Conservation (phyloP, 37 sponge, comb jelly and placozoan genomes). For the Cliona cf. orientalis region DNA sequence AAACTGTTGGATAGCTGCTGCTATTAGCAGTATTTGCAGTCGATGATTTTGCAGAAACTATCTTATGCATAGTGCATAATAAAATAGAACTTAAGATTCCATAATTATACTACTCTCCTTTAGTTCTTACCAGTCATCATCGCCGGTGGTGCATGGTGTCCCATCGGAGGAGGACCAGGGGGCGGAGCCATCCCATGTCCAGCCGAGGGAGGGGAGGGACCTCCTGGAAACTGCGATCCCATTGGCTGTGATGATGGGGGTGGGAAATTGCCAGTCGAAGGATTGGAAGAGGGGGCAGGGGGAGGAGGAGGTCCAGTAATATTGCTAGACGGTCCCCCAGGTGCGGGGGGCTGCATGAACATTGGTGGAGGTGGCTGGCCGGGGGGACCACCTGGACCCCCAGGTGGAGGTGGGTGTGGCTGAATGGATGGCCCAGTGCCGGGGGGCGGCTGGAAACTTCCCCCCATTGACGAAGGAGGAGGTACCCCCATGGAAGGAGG, state of each 20-base stretch:
- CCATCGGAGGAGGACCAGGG: too few relatives aligned
- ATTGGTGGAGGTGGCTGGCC: too few relatives aligned
- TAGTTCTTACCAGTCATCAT: too few relatives aligned
- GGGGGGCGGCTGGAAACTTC: neutral
- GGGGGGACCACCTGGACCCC: neutral
- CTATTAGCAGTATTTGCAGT: too few relatives aligned
- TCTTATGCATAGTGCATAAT: too few relatives aligned
- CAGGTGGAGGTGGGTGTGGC: neutral
- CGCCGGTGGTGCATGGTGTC: too few relatives aligned
- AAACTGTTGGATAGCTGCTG: too few relatives aligned
- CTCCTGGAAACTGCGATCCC: neutral
- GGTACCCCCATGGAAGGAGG: neutral
- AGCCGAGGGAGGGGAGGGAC: neutral
- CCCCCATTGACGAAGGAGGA: neutral
- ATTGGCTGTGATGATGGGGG: constrained; percentile 2
- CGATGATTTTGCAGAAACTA: too few relatives aligned
- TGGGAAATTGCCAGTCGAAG: constrained; percentile 3
- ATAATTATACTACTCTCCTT: too few relatives aligned
- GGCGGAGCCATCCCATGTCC: neutral
- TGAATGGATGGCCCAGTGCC: neutral
- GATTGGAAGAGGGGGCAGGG: neutral
- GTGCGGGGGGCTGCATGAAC: neutral
- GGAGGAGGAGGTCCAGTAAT: neutral
- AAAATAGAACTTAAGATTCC: too few relatives aligned
- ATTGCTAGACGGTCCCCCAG: neutral